Conservation (phyloP, 2,888 invertebrate species). For the Leptothorax acervorum region DNA sequence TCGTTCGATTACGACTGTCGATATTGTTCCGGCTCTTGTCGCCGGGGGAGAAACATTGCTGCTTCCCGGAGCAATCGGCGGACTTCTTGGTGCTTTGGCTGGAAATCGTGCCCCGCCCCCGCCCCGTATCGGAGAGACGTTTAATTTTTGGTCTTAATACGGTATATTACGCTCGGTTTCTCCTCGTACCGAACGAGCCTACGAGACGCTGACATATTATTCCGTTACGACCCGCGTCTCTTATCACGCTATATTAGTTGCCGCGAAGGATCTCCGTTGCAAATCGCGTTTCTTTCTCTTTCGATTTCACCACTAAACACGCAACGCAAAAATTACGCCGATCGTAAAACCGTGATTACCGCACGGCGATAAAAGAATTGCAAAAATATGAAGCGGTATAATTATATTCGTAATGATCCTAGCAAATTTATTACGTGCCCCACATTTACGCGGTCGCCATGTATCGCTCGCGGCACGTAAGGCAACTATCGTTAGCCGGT, state of each 20-base stretch:
- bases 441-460: conserved; percentile 37
- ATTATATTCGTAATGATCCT: conserved; percentile 54
- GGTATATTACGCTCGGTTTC: conserved; percentile 39
- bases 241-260: neutral
- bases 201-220: conserved; percentile 37
- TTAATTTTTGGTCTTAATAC: conserved; percentile 47
- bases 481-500: conserved; percentile 34
- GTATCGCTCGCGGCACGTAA: conserved; percentile 49
- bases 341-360: conserved; percentile 28
- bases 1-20: conserved; percentile 73
- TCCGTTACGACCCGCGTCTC: neutral
- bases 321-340: conserved; percentile 31
- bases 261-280: conserved; percentile 16
- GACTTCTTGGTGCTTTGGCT: conserved; percentile 33
- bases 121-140: conserved; percentile 28
- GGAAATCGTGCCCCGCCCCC: conserved; percentile 19
- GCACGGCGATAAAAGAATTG: conserved; percentile 33
- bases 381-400: conserved; percentile 42
- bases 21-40: conserved; percentile 65
- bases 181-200: neutral
- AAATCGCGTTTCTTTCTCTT: neutral
- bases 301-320: conserved; percentile 17
- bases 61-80: conserved; percentile 44
- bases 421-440: conserved; percentile 41
- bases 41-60: conserved; percentile 39